These are phyloP conservation scores for Desmodus rotundus DNA, from an alignment of 2,113 vertebrate genomes.

Conservation along the genomic window DNA sequence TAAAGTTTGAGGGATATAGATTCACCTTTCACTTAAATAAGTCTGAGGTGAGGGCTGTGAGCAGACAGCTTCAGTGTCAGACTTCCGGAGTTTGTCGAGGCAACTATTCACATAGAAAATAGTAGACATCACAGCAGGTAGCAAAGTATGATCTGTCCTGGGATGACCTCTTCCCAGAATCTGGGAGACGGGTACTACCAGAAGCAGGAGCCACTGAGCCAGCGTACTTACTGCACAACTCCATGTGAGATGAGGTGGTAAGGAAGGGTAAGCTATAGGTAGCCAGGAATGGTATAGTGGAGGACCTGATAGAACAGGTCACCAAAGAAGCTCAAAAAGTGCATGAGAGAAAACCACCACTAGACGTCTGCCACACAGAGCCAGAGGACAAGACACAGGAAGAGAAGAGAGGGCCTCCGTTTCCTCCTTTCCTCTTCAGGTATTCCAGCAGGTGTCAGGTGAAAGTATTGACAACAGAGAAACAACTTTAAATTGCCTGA, in stretches of 20 bases:
- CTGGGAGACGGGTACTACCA: too few relatives aligned
- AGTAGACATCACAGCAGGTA: background rate
- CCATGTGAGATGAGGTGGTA: background rate
- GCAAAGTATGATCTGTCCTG: background rate
- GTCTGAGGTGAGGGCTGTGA: background rate
- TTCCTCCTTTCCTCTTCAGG: background rate
- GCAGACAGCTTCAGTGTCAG: background rate
- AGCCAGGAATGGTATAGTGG: background rate
- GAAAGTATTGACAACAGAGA: background rate
- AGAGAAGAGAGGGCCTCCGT: background rate
- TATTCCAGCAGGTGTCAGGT: background rate
- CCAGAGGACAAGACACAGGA: background rate
- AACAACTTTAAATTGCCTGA: background rate
- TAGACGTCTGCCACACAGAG: background rate
- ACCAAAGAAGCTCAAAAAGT: background rate
- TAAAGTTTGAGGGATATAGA: background rate
- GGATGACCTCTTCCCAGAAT: background rate
- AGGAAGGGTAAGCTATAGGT: too few relatives aligned
- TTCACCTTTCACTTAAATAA: background rate
- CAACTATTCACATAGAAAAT: background rate
- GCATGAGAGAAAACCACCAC: background rate
- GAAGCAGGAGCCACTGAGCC: background rate
- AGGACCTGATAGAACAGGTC: background rate
- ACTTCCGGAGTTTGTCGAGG: background rate
- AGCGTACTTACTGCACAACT: rapidly evolving